A percentile compares a stretch with the other conserved stretches of the same genome.
Evolutionary conservation across 1,140 invertebrate genomes (phyloP).

Genomic region (Archivesica marissinica): DNA sequence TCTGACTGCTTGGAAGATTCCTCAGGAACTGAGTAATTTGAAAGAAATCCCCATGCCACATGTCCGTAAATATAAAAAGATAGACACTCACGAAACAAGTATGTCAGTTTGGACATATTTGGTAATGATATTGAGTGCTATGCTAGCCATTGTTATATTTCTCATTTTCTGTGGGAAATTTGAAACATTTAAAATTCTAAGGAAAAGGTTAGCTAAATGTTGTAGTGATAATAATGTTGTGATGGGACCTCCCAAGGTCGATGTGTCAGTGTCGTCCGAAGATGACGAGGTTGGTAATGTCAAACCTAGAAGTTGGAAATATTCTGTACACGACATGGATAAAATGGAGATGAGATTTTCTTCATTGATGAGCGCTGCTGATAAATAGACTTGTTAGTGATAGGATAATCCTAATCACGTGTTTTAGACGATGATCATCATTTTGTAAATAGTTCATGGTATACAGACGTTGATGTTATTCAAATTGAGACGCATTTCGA

Average conservation of each 20-base stretch:
- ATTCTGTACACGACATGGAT: no score
- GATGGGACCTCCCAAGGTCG: background rate
- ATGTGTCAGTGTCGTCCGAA: background rate
- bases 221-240: background rate
- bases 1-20: background rate
- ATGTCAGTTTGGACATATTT: background rate
- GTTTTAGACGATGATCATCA: no score
- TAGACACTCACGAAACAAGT: background rate
- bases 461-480: no score
- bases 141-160: background rate
- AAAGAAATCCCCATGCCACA: background rate
- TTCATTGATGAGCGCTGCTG: no score
- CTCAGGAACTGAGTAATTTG: background rate
- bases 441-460: no score
- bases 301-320: no score
- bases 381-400: no score
- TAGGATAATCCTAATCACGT: no score
- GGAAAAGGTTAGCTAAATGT: background rate
- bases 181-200: background rate
- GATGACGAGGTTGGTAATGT: background rate
- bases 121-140: background rate
- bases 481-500: no score
- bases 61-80: background rate
- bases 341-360: no score
- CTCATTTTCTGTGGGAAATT: background rate